Evolutionary conservation across 1,140 invertebrate species (phyloP), one percentile per base, ranked within the genome.

Genomic region (Brachionus sp.): DNA sequence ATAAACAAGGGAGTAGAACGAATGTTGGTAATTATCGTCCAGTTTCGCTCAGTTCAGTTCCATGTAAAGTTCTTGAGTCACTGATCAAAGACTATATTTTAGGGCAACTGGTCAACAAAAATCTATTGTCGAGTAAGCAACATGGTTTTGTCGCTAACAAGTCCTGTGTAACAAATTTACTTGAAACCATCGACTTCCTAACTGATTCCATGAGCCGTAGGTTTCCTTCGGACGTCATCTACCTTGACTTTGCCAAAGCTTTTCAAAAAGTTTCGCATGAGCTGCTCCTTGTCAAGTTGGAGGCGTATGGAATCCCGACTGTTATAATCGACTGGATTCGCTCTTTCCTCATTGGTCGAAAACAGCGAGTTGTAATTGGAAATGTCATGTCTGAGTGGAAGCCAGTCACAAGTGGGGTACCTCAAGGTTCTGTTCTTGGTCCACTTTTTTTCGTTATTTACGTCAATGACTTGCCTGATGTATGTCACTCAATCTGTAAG

Each of bases 121-220:
- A 66, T 3, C 25, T 66, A 66, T 10, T 66, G 23, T 66, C 62
- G 19, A 66, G 12, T 25, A 25, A 29, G 29, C 62, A 66, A 66
- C 25, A 66, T 66, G 62, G 62, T 29, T 66, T 66, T 33, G 12
- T 66, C 23, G 62, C 12, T 29, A 66, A 66, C 12, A 66, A 66
- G 25, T 66, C 62, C 23, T 66, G 62, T 33, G 25, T 66, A 29
- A 66, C 62, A 66, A 66, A 66, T 66, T 66, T 66, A 66, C 25
- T 66, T 13, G 62, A 66, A 66, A 66, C 29, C 3, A 29, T 66
- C 23, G 25, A 66, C 6, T 25, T 62, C 23, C 16, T 25, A 62
- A 62, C 53, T 62, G 5, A 62, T 23, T 62, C 53, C 53, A 23
- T 25, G 23, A 62, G 23, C 23, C n/a, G 23, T 19, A 19, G 53